Conservation (phyloP, 2,888 invertebrate species). For the Andrena praecox region DNA sequence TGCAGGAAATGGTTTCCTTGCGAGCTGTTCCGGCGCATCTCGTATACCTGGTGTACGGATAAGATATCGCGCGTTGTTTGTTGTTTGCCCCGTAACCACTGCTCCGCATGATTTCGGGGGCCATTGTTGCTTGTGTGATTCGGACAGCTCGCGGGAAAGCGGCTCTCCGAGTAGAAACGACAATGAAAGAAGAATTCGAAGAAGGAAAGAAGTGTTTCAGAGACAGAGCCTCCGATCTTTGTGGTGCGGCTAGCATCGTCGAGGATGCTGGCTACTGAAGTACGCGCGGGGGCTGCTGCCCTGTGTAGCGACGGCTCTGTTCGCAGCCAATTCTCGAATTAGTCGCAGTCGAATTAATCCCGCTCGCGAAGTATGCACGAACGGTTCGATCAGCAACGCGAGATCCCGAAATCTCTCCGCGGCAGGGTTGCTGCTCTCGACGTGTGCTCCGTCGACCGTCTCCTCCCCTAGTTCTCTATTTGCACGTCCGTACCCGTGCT, state of each 20-base stretch:
- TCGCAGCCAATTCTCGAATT: conserved; percentile 76
- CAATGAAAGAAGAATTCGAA: too few relatives aligned
- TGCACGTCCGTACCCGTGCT: conserved; percentile 1
- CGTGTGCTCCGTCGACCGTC: conserved; percentile 64
- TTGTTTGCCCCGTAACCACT: conserved; percentile 45
- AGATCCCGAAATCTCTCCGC: conserved; percentile 79
- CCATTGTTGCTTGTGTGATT: too few relatives aligned
- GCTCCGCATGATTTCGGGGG: conserved; percentile 29
- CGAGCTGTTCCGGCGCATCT: conserved; percentile 49
- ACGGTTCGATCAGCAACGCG: conserved; percentile 83
- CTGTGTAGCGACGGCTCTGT: conserved; percentile 37
- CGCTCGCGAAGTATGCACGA: conserved; percentile 81
- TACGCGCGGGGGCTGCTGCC: neutral
- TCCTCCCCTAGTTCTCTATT: conserved; percentile 7
- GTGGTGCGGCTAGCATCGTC: neutral
- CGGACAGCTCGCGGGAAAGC: too few relatives aligned
- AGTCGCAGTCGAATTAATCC: conserved; percentile 77
- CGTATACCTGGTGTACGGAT: conserved; percentile 47
- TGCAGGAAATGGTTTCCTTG: conserved; percentile 71
- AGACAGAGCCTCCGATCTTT: conserved; percentile 15
- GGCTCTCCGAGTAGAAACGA: too few relatives aligned
- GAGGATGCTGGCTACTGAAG: neutral
- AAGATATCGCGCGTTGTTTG: conserved; percentile 55
- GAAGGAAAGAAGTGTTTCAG: too few relatives aligned
- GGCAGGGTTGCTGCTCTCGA: conserved; percentile 81